phyloP scores from a whole-genome alignment of 2,797 vertebrate genomes.

The Nyctibius grandis region DNA sequence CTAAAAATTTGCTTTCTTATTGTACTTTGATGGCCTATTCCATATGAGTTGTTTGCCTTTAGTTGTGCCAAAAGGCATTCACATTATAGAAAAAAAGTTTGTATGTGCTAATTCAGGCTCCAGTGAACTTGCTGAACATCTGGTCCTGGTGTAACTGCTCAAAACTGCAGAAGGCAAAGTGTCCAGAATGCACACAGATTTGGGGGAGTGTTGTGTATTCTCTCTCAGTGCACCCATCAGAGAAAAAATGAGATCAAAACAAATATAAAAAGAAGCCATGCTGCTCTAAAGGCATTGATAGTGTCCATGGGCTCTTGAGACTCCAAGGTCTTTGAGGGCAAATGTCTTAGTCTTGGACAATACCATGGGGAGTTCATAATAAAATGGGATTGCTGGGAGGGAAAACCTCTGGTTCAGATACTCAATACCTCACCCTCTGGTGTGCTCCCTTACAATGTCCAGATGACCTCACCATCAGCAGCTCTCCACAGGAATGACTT shows the following conservation, averaged over 20 bases:
- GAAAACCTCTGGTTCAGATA: background rate
- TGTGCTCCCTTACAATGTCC: background rate
- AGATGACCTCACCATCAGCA: background rate
- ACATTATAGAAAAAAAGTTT: background rate
- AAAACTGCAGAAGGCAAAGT: background rate
- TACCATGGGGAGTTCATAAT: background rate
- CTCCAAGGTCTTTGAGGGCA: background rate
- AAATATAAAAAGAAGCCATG: background rate
- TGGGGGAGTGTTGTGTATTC: background rate
- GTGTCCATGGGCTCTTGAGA: background rate
- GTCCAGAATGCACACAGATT: background rate
- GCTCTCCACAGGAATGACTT: background rate
- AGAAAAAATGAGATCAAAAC: background rate
- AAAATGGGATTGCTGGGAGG: background rate
- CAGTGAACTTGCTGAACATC: background rate
- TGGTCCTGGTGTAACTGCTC: background rate
- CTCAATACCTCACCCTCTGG: background rate
- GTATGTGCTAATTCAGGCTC: background rate
- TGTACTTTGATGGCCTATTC: background rate
- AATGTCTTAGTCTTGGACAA: background rate
- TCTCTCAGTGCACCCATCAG: background rate
- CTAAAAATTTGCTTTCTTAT: background rate
- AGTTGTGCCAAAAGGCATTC: background rate
- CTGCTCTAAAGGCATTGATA: background rate
- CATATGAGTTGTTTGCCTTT: background rate